Percentiles rank a stretch among this genome's conserved stretches.
phyloP scores from a whole-genome alignment of 92 coral and sea anemone genomes.

The Porites rus region DNA sequence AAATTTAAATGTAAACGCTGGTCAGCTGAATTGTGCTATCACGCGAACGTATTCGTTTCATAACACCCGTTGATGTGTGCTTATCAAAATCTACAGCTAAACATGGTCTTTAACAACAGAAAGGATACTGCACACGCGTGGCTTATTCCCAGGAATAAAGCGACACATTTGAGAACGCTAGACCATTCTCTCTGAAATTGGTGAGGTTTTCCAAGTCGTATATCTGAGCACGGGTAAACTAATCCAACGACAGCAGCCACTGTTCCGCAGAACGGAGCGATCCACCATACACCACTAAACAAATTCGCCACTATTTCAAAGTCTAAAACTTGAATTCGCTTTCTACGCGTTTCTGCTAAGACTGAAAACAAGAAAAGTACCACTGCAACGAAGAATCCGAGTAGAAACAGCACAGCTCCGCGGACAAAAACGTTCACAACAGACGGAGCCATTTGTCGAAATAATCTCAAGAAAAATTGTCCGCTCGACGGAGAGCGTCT shows the following conservation, averaged over 20 bases:
- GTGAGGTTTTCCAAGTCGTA: conserved; percentile 96
- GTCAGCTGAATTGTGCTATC: background rate
- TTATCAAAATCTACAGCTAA: background rate
- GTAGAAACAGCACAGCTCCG: conserved; percentile 88
- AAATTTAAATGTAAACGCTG: background rate
- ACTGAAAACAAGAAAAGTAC: conserved; percentile 89
- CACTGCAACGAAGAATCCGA: conserved; percentile 91
- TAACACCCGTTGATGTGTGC: background rate
- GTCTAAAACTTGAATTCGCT: conserved; percentile 83
- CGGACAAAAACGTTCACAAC: conserved; percentile 93
- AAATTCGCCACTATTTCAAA: conserved; percentile 83
- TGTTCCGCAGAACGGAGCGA: conserved; percentile 96
- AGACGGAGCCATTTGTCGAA: conserved; percentile 80
- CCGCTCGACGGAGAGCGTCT: conserved; percentile 82
- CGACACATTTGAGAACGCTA: conserved; percentile 94
- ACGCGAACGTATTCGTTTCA: background rate
- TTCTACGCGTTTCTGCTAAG: conserved; percentile 86
- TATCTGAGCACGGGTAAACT: conserved; percentile 91
- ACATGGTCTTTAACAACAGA: background rate
- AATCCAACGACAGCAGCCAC: conserved; percentile 93
- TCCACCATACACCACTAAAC: conserved; percentile 95
- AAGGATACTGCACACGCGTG: conserved; percentile 99
- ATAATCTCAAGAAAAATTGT: conserved; percentile 74
- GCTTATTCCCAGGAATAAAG: conserved; percentile 93
- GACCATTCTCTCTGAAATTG: conserved; percentile 96